These are phyloP conservation scores for Drosophila mayaguana DNA, from an alignment of 2,888 invertebrate species.

Conservation along the genomic window DNA sequence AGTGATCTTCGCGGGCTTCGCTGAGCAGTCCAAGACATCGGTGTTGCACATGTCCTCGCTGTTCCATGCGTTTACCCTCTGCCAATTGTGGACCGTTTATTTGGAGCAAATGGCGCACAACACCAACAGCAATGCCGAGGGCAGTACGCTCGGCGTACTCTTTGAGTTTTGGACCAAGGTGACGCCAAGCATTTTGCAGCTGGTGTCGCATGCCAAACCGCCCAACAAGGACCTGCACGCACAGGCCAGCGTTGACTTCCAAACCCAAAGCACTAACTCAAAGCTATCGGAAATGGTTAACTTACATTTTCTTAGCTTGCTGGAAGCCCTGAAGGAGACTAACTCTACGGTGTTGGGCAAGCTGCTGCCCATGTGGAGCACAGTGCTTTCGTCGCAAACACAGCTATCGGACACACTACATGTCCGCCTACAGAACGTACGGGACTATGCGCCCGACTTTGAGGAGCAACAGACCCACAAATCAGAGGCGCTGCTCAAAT, in stretches of 20 bases:
- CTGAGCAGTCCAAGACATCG: slow-evolving; percentile 96
- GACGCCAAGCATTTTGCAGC: slow-evolving; percentile 96
- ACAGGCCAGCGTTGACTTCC: slow-evolving; percentile 57
- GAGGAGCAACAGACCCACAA: slow-evolving; percentile 84
- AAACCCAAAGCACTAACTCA: slow-evolving; percentile 65
- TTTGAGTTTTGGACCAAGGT: slow-evolving; percentile 99
- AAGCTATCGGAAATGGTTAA: slow-evolving; percentile 99
- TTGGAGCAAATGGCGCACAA: slow-evolving; percentile 93
- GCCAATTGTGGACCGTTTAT: slow-evolving; percentile 99
- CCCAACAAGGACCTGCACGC: slow-evolving; percentile 86
- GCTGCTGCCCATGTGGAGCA: slow-evolving; percentile 97
- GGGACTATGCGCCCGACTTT: slow-evolving; percentile 90
- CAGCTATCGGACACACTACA: slow-evolving; percentile 96
- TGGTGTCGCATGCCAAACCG: slow-evolving; percentile 96
- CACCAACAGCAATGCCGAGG: slow-evolving; percentile 89
- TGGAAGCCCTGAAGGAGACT: slow-evolving; percentile 97
- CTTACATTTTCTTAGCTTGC: slow-evolving; percentile 96
- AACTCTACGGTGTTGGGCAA: slow-evolving; percentile 96
- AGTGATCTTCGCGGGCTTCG: slow-evolving; percentile 97
- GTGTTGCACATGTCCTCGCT: slow-evolving; percentile 97
- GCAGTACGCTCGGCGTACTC: slow-evolving; percentile 92
- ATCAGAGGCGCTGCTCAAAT: slow-evolving; percentile 88
- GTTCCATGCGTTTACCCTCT: slow-evolving; percentile 98
- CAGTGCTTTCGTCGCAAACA: slow-evolving; percentile 96
- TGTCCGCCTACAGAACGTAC: slow-evolving; percentile 93